Conservation (phyloP, 2,888 invertebrate species). For the Temnothorax rugatulus region DNA sequence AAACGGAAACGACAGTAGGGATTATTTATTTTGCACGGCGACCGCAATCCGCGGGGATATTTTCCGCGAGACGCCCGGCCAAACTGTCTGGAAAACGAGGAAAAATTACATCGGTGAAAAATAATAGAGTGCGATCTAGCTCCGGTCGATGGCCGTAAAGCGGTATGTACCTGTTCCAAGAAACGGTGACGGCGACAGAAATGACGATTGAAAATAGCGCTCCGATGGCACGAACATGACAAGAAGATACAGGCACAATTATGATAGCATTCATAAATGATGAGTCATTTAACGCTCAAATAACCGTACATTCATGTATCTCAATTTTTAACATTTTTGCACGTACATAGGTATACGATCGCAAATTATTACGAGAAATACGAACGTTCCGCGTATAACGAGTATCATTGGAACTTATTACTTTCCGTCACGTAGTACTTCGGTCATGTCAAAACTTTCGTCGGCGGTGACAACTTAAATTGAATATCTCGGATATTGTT, state of each 20-base stretch:
- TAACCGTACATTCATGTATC: background rate
- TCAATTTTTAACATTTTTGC: background rate
- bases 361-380: background rate
- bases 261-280: background rate
- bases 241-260: background rate
- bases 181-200: conserved; percentile 43
- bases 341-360: background rate
- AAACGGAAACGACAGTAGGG: conserved; percentile 74
- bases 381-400: background rate
- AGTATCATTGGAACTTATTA: background rate
- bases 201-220: conserved; percentile 25
- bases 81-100: conserved; percentile 84
- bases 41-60: conserved; percentile 80
- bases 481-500: conserved; percentile 13
- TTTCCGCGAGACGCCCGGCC: conserved; percentile 75
- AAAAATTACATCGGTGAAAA: conserved; percentile 81
- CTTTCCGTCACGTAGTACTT: background rate
- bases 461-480: background rate
- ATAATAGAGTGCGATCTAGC: conserved; percentile 73
- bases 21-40: conserved; percentile 81
- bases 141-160: conserved; percentile 50
- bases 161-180: conserved; percentile 49
- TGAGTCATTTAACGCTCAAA: background rate
- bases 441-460: background rate
- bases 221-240: background rate